Conservation (phyloP, 2,113 vertebrate genomes). For the Corythornis vintsioides region DNA sequence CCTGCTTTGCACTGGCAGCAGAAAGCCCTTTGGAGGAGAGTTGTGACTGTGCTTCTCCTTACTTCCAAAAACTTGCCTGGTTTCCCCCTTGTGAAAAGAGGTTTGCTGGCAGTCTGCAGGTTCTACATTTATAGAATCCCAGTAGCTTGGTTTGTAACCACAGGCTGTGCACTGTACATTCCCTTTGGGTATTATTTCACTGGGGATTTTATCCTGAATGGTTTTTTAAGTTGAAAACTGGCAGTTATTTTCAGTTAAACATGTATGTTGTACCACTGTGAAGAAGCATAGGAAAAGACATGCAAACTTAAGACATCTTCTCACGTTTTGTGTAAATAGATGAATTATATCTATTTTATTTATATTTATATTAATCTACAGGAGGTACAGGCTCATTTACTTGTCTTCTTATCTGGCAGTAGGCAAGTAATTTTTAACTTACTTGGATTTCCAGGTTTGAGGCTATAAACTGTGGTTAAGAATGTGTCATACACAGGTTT, state of each 20-base stretch:
- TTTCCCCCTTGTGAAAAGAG: neutral
- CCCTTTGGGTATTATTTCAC: constrained; percentile 2
- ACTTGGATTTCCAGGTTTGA: neutral
- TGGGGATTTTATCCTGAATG: neutral
- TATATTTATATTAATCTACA: neutral
- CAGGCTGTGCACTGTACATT: neutral
- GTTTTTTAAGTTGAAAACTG: constrained; percentile 14
- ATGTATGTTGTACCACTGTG: neutral
- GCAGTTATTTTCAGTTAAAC: constrained; percentile 28
- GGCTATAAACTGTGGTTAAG: neutral
- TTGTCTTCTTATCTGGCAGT: neutral
- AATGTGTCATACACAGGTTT: neutral
- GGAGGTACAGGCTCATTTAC: neutral
- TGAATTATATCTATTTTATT: neutral
- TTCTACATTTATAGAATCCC: neutral
- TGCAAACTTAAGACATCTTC: neutral
- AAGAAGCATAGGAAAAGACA: neutral
- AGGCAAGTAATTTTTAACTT: neutral
- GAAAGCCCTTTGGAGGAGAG: neutral
- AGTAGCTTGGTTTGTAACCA: constrained; percentile 10
- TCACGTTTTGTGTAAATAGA: neutral
- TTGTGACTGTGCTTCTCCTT: neutral
- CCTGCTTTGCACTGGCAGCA: neutral
- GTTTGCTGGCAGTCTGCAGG: neutral
- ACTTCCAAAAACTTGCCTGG: neutral